A percentile compares a stretch with the other conserved stretches of the same genome.
phyloP scores from a whole-genome alignment of 2,797 vertebrate genomes.

The Rhinatrema bivittatum region DNA sequence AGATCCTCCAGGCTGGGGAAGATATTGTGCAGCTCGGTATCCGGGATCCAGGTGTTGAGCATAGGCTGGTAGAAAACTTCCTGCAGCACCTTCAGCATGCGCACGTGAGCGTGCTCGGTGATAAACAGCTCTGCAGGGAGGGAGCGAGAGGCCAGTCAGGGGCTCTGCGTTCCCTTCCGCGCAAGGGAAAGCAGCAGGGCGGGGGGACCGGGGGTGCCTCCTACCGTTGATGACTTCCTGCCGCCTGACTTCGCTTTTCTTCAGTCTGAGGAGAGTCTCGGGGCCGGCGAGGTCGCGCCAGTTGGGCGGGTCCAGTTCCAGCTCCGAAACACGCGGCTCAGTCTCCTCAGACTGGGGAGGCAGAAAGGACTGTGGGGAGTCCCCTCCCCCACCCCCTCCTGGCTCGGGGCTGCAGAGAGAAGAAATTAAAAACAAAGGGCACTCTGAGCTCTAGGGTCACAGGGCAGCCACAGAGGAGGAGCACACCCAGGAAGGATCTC shows the following conservation, averaged over 20 bases:
- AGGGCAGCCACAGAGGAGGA: too few species aligned
- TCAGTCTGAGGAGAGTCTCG: conserved; percentile 61
- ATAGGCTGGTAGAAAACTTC: conserved; percentile 79
- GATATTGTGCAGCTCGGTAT: conserved; percentile 61
- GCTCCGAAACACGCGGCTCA: conserved; percentile 69
- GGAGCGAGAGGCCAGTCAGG: neutral
- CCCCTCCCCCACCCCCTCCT: conserved; percentile 36
- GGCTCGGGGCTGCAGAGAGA: neutral
- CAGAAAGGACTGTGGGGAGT: conserved; percentile 35
- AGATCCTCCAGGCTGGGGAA: conserved; percentile 85
- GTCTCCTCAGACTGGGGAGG: conserved; percentile 67
- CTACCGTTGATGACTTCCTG: conserved; percentile 88
- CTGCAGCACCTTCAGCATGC: conserved; percentile 82
- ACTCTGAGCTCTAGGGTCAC: too few species aligned
- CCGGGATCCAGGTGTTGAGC: conserved; percentile 51
- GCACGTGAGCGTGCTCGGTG: conserved; percentile 83
- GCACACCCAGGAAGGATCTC: too few species aligned
- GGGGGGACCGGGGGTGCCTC: neutral
- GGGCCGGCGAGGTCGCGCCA: conserved; percentile 69
- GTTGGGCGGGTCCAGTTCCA: conserved; percentile 76
- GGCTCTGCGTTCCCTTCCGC: neutral
- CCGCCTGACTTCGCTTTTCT: conserved; percentile 78
- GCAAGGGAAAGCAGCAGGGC: neutral
- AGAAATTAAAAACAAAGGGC: neutral
- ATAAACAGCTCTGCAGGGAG: conserved; percentile 68